Evolutionary conservation across 92 coral and sea anemone genomes (phyloP).

Genomic region (Hydrozoanthus gracilis): DNA sequence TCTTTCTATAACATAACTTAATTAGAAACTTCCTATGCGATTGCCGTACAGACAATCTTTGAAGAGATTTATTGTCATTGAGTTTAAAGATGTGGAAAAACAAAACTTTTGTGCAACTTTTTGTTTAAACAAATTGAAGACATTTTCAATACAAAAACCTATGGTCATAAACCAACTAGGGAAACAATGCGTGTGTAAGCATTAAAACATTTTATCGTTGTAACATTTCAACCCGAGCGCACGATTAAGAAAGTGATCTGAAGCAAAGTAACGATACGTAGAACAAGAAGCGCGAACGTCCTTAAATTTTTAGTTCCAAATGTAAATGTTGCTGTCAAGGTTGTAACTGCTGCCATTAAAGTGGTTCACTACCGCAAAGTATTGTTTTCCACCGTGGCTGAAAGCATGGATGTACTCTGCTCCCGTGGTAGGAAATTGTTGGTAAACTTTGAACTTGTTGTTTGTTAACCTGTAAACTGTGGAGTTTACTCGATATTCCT

Average conservation of each 20-base stretch:
- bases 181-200: conserved; percentile 2
- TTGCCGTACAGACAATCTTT: too few species aligned
- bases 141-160: conserved; percentile 2
- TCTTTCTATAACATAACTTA: too few species aligned
- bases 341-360: not conserved
- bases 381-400: not conserved
- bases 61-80: too few species aligned
- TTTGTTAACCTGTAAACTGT: too few species aligned
- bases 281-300: conserved; percentile 25
- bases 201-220: conserved; percentile 4
- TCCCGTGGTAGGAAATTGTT: not conserved
- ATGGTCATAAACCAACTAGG: not conserved
- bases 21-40: too few species aligned
- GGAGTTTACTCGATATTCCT: not conserved
- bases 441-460: not conserved
- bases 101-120: too few species aligned
- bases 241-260: not conserved
- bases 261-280: conserved; percentile 22
- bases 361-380: not conserved
- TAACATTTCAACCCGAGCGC: not conserved
- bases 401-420: not conserved
- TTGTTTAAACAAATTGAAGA: conserved; percentile 1
- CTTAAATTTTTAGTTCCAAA: conserved; percentile 18
- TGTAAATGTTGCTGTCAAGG: not conserved
- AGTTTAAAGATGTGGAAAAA: not conserved